Conservation (phyloP, 37 sponge, comb jelly and placozoan species). For the Hormiphora californensis region DNA sequence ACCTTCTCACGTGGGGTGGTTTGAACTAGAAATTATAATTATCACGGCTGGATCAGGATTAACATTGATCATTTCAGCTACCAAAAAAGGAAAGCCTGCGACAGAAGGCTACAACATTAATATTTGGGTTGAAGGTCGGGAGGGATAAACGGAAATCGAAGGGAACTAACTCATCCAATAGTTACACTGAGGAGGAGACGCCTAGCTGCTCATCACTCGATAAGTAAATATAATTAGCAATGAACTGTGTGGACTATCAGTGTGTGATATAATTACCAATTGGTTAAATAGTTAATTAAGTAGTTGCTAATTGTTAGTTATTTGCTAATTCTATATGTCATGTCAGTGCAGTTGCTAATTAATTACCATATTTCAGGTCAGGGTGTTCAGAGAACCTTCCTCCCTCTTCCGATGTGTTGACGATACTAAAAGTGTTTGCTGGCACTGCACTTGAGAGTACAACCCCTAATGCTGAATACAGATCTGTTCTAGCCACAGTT, state of each 20-base stretch:
- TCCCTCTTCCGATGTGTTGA: background rate
- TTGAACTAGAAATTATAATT: background rate
- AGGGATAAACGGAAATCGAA: conserved; percentile 1
- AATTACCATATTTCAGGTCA: too few species aligned
- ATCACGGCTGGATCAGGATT: background rate
- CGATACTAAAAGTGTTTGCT: background rate
- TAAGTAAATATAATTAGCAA: too few species aligned
- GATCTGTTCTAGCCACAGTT: conserved; percentile 20
- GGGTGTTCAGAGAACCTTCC: too few species aligned
- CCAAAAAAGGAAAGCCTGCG: conserved; percentile 18
- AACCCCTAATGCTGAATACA: conserved; percentile 7
- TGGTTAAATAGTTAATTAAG: too few species aligned
- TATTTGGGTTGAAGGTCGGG: background rate
- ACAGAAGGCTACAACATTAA: conserved; percentile 1
- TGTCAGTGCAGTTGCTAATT: too few species aligned
- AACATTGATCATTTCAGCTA: background rate
- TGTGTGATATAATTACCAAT: too few species aligned
- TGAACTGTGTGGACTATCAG: too few species aligned
- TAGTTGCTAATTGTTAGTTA: too few species aligned
- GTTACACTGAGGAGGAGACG: background rate
- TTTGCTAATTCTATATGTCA: too few species aligned
- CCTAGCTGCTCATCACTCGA: background rate
- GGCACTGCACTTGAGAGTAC: background rate
- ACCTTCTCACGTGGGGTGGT: too few species aligned
- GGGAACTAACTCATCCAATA: background rate